Conservation (phyloP, 2,888 invertebrate species). For the Cryptocephalus primarius region DNA sequence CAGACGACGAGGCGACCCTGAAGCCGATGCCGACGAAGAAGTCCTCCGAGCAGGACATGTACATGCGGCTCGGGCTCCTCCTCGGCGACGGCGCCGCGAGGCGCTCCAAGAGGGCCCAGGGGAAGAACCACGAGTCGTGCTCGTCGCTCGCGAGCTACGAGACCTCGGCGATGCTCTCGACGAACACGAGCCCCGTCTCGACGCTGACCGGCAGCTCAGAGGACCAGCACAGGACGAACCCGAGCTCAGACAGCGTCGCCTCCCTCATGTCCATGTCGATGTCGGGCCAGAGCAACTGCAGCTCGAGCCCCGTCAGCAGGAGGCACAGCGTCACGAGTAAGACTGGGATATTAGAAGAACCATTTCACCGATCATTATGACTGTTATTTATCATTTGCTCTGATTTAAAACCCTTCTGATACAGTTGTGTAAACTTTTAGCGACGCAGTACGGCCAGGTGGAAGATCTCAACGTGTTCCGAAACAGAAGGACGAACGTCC, state of each 20-base stretch:
- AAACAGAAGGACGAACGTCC: constrained; percentile 60
- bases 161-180: constrained; percentile 54
- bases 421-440: constrained; percentile 32
- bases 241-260: constrained; percentile 58
- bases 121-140: constrained; percentile 39
- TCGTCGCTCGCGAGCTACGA: constrained; percentile 47
- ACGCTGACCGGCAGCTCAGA: constrained; percentile 80
- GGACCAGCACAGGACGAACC: constrained; percentile 42
- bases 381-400: too few species aligned
- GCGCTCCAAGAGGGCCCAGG: constrained; percentile 10
- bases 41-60: constrained; percentile 64
- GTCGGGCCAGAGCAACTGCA: constrained; percentile 68
- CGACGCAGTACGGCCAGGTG: constrained; percentile 50
- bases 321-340: constrained; percentile 72
- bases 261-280: constrained; percentile 68
- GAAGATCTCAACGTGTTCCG: constrained; percentile 62
- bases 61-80: constrained; percentile 72
- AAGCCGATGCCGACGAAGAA: constrained; percentile 46
- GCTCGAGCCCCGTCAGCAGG: constrained; percentile 66
- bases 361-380: too few species aligned
- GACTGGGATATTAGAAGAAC: too few species aligned
- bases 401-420: too few species aligned
- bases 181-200: constrained; percentile 82
- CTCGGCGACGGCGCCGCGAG: constrained; percentile 57
- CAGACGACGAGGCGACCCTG: constrained; percentile 64